Evolutionary conservation across 2,797 vertebrate species (phyloP).

Genomic region (Myotis vivesi): DNA sequence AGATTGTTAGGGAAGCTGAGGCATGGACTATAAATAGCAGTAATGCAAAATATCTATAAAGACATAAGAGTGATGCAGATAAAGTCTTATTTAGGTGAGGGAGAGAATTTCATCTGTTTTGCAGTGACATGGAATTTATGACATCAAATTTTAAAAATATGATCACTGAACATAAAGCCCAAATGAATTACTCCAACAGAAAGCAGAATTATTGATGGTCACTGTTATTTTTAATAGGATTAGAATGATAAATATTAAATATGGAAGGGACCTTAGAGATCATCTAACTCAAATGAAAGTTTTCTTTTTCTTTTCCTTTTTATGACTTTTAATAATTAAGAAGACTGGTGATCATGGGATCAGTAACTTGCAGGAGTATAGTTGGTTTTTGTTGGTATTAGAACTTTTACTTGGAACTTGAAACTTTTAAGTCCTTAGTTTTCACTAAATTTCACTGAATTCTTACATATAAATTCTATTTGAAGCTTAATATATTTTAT

Average conservation of each 20-base stretch:
- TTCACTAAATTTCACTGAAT: constrained; percentile 26
- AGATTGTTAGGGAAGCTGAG: background rate
- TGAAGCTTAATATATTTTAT: constrained; percentile 30
- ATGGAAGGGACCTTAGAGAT: background rate
- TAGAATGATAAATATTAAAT: constrained; percentile 12
- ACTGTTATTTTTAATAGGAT: constrained; percentile 39
- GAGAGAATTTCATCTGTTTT: constrained; percentile 30
- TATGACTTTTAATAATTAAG: constrained; percentile 31
- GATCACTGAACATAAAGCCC: constrained; percentile 10
- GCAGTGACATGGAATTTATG: background rate
- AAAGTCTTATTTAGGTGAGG: background rate
- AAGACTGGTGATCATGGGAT: background rate
- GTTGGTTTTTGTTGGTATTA: constrained; percentile 28
- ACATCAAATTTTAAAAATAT: constrained; percentile 32
- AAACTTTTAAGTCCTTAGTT: constrained; percentile 17
- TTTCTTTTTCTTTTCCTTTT: background rate
- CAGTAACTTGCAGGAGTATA: background rate
- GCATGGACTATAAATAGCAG: background rate
- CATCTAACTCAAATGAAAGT: background rate
- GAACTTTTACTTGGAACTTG: background rate
- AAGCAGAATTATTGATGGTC: constrained; percentile 21
- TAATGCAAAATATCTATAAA: background rate
- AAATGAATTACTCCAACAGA: background rate
- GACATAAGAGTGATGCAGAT: background rate
- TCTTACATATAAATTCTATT: constrained; percentile 7